Base-by-base conservation (phyloP, 1,140 invertebrate species). In the Euglossa dilemma region DNA sequence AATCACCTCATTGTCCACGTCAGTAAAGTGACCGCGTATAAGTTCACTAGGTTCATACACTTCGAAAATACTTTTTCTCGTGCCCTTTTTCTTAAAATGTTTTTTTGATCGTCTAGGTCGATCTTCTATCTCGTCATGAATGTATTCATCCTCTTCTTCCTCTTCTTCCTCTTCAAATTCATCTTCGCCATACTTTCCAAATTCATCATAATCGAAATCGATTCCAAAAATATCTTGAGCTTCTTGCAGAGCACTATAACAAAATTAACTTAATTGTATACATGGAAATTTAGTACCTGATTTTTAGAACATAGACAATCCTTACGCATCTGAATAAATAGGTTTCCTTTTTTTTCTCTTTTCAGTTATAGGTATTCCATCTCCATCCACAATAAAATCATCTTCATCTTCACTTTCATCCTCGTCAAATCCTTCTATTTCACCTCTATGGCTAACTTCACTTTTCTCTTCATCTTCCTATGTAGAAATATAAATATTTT, bases 141-240 rank as follows among this genome's bases (percentile, higher is more conserved):
- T 95, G 89, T 97, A 97, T 69, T 97, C 96, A 79, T 96, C 95
- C 69, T 98, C 97, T 12, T 97, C 97, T 16, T 96, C 96, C 23
- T 97, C 96, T 25, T 96, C 96, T 67, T 97, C 97, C 64, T 98
- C 97, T 84, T 98, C 98, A 91, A 98, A 97, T 85, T 97, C 97
- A 79, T 98, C 97, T 20, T 98, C 97, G 50, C 96, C 98, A 94
- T 97, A 98, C 91, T 98, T 97, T 50, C 97, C 96, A 95, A 99
- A 98, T 89, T 99, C 98, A 85, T 99, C 98, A 93, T 98, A 99
- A 93, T 99, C 99, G 95, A 99, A 99, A 93, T 99, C 98, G n/a
- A 99, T 98, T 77, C 99, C 99, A 94, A 99, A 99, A 87, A 99
- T 99, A 92, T 99, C 99, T 94, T 99, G 98, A 72, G 99, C 99